phyloP scores from a whole-genome alignment of 2,888 invertebrate species.

The Agrochola macilenta region DNA sequence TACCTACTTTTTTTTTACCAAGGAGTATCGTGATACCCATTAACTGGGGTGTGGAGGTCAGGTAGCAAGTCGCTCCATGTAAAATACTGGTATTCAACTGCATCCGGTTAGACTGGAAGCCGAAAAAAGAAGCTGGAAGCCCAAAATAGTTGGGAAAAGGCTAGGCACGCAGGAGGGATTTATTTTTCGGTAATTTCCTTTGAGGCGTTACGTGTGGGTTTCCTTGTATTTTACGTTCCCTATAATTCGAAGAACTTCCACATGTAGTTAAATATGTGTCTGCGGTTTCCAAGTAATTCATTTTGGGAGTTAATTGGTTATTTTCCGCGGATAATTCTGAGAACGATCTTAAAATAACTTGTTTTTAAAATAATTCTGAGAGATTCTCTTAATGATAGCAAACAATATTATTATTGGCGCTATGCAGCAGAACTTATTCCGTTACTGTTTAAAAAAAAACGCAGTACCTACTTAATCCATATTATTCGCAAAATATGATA shows the following conservation, averaged over 20 bases:
- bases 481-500: conserved; percentile 50
- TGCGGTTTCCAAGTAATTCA: conserved; percentile 17
- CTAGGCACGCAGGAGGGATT: neutral
- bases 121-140: too few species aligned
- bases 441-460: neutral
- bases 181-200: conserved; percentile 12
- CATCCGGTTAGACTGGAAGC: neutral
- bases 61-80: neutral
- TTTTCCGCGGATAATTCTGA: conserved; percentile 13
- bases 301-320: neutral
- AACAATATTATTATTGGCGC: neutral
- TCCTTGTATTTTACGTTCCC: neutral
- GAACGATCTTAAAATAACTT: conserved; percentile 22
- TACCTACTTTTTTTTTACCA: too few species aligned
- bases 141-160: neutral
- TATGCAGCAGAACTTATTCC: neutral
- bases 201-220: neutral
- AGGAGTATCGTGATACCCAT: too few species aligned
- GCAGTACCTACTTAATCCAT: conserved; percentile 32
- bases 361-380: neutral
- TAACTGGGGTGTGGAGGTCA: neutral
- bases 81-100: neutral
- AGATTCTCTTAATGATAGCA: neutral
- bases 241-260: conserved; percentile 22
- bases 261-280: neutral